Percentiles rank a stretch among this genome's conserved stretches.
These are phyloP conservation scores for Acheta domesticus DNA, from an alignment of 2,888 invertebrate genomes.

Conservation along the genomic window DNA sequence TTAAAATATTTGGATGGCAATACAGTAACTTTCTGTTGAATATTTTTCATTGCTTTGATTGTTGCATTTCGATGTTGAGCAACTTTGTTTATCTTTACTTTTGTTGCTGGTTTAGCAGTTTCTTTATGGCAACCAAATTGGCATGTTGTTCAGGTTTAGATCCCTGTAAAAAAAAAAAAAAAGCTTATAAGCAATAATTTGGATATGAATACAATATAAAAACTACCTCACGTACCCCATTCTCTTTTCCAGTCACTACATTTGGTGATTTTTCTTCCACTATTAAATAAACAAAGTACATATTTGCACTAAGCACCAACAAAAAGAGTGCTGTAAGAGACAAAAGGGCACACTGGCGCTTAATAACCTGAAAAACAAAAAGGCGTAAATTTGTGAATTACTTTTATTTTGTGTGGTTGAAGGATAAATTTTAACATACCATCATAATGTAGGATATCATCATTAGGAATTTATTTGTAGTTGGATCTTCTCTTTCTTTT, in stretches of 20 bases:
- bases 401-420: no score
- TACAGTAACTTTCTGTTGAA: slow-evolving; percentile 29
- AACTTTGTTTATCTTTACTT: background rate
- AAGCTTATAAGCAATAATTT: background rate
- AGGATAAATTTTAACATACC: background rate
- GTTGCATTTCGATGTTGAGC: slow-evolving; percentile 33
- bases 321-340: slow-evolving; percentile 46
- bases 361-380: slow-evolving; percentile 45
- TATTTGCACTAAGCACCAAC: slow-evolving; percentile 45
- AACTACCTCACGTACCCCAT: background rate
- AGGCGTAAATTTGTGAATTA: no score
- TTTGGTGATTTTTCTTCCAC: slow-evolving; percentile 45
- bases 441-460: slow-evolving; percentile 2
- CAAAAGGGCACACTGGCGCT: slow-evolving; percentile 45
- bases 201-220: background rate
- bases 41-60: slow-evolving; percentile 31
- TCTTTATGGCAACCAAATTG: slow-evolving; percentile 3
- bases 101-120: background rate
- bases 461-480: background rate
- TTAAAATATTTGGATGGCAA: slow-evolving; percentile 33
- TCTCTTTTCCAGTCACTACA: slow-evolving; percentile 30
- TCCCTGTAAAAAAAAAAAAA: slow-evolving; percentile 21
- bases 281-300: slow-evolving; percentile 47
- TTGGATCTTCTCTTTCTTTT: no score
- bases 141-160: background rate